phyloP scores from a whole-genome alignment of 2,888 invertebrate species.

The Loripinus fragilis region DNA sequence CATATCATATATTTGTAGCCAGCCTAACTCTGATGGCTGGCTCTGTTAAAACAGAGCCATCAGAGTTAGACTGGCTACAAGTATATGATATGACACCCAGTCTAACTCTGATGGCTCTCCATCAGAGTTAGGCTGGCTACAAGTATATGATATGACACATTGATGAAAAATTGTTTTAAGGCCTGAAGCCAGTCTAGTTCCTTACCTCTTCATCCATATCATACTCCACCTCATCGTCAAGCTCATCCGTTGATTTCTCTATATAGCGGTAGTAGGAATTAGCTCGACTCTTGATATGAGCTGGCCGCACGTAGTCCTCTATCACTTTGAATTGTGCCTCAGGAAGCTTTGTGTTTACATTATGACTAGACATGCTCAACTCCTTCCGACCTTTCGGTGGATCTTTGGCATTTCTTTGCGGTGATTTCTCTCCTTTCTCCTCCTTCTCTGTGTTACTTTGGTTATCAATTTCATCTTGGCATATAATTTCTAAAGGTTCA shows the following conservation, averaged over 20 bases:
- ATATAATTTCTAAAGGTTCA: slow-evolving; percentile 84
- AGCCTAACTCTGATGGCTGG: too few species aligned
- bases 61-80: too few species aligned
- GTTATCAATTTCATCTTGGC: slow-evolving; percentile 82
- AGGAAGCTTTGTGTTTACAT: slow-evolving; percentile 85
- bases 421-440: slow-evolving; percentile 79
- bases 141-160: too few species aligned
- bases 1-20: too few species aligned
- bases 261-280: slow-evolving; percentile 95
- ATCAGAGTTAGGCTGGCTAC: too few species aligned
- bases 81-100: too few species aligned
- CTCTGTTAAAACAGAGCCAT: too few species aligned
- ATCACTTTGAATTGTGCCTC: slow-evolving; percentile 89
- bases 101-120: too few species aligned
- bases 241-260: slow-evolving; percentile 96
- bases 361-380: slow-evolving; percentile 52
- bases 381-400: slow-evolving; percentile 73
- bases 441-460: slow-evolving; percentile 81
- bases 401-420: slow-evolving; percentile 58
- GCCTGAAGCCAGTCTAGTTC: too few species aligned
- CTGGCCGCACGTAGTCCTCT: slow-evolving; percentile 89
- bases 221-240: slow-evolving; percentile 97
- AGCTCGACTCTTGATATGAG: slow-evolving; percentile 92
- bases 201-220: slow-evolving; percentile 96
- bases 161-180: too few species aligned